Evolutionary conservation across 2,888 invertebrate genomes (phyloP).

Genomic region (Platycnemis pennipes): DNA sequence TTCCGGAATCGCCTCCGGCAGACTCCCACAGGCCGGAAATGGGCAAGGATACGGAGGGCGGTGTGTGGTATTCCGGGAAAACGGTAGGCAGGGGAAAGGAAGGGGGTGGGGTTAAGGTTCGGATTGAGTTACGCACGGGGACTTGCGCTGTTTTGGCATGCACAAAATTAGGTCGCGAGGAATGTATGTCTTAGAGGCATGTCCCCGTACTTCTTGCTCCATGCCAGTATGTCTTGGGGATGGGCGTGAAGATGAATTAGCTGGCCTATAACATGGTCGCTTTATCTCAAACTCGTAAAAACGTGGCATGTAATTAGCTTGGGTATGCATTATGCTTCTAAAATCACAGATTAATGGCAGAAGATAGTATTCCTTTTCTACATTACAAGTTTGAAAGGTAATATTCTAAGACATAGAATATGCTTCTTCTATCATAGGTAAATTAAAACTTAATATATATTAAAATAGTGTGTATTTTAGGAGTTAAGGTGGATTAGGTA

Average conservation of each 20-base stretch:
- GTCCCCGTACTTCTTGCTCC: not conserved
- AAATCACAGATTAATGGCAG: too few species aligned
- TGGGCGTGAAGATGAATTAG: not conserved
- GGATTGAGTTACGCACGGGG: not conserved
- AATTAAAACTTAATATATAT: too few species aligned
- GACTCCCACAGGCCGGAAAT: conserved; percentile 1
- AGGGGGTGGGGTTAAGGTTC: not conserved
- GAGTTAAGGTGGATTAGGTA: too few species aligned
- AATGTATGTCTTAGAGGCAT: not conserved
- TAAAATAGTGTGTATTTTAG: too few species aligned
- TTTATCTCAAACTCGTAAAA: too few species aligned
- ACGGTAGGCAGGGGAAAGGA: not conserved
- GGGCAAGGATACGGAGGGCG: conserved; percentile 7
- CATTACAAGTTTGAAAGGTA: too few species aligned
- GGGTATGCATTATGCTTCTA: too few species aligned
- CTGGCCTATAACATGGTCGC: not conserved
- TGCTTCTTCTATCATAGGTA: too few species aligned
- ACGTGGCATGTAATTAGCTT: too few species aligned
- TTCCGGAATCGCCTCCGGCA: conserved; percentile 45
- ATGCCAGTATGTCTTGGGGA: not conserved
- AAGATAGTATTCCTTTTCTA: too few species aligned
- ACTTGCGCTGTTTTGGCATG: not conserved
- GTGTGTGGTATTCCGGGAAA: not conserved
- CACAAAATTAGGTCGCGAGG: conserved; percentile 6
- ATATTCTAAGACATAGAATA: too few species aligned